phyloP scores from a whole-genome alignment of 2,888 invertebrate species.

The Microplitis deprimator region DNA sequence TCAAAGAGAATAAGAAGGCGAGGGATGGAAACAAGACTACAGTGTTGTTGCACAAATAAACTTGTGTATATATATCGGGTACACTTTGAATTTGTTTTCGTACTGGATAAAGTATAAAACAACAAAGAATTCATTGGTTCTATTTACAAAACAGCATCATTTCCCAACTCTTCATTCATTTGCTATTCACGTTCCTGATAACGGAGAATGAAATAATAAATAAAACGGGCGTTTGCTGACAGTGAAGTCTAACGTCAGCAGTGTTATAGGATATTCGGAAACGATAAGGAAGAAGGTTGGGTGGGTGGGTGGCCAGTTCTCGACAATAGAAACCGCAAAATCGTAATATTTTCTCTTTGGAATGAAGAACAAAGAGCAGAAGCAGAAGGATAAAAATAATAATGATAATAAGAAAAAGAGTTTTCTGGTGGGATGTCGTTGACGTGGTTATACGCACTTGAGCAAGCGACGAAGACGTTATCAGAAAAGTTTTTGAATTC shows the following conservation, averaged over 20 bases:
- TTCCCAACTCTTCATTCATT: neutral
- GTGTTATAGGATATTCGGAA: conserved; percentile 22
- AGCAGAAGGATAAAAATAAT: conserved; percentile 32
- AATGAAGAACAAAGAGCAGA: conserved; percentile 22
- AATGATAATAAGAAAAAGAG: conserved; percentile 23
- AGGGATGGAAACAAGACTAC: neutral
- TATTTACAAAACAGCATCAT: conserved; percentile 3
- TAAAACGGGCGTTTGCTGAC: conserved; percentile 3
- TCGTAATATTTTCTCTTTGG: neutral
- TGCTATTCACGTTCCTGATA: conserved; percentile 21
- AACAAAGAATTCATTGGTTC: neutral
- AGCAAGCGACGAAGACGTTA: conserved; percentile 53
- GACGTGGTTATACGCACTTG: conserved; percentile 44
- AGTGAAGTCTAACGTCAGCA: conserved; percentile 5
- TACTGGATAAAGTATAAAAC: conserved; percentile 15
- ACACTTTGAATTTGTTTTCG: conserved; percentile 52
- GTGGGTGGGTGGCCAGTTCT: conserved; percentile 2
- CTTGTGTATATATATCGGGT: conserved; percentile 41
- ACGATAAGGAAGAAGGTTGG: conserved; percentile 19
- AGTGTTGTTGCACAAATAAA: conserved; percentile 52
- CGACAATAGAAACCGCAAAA: conserved; percentile 19
- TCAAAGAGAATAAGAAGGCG: neutral
- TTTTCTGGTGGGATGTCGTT: conserved; percentile 30
- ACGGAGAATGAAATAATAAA: conserved; percentile 1
- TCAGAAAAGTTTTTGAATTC: conserved; percentile 61